Percentiles rank a stretch among this genome's conserved stretches.
Conservation (phyloP, 1,140 invertebrate species). For the Stenopsyche tienmushanensis region DNA sequence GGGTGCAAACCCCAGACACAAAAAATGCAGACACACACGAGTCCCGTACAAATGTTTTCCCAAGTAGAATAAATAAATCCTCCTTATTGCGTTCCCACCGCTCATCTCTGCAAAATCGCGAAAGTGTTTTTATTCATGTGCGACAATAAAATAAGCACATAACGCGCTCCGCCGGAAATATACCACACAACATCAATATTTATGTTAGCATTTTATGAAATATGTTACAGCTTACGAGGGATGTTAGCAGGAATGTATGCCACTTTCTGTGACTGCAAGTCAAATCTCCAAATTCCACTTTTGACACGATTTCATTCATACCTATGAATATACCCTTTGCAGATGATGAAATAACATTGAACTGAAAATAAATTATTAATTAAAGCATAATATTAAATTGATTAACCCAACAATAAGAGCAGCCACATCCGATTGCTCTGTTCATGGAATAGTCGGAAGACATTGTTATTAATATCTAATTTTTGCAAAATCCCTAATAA, state of each 20-base stretch:
- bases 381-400: too few relatives aligned
- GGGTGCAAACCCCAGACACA: background rate
- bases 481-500: too few relatives aligned
- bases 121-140: slow-evolving; percentile 19
- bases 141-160: slow-evolving; percentile 16
- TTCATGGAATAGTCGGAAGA: too few relatives aligned
- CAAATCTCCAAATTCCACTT: background rate
- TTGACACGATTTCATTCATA: background rate
- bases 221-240: too few relatives aligned
- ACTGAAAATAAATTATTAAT: too few relatives aligned
- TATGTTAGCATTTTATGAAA: too few relatives aligned
- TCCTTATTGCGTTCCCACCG: background rate
- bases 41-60: slow-evolving; percentile 10
- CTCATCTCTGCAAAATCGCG: slow-evolving; percentile 9
- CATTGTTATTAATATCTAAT: too few relatives aligned
- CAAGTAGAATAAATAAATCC: background rate
- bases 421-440: too few relatives aligned
- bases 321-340: slow-evolving; percentile 5
- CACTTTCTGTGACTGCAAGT: background rate
- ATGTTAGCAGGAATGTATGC: too few relatives aligned
- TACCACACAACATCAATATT: too few relatives aligned
- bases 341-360: too few relatives aligned
- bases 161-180: slow-evolving; percentile 5
- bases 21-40: background rate
- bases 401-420: too few relatives aligned